Evolutionary conservation across 2,888 invertebrate genomes (phyloP).

Genomic region (Troides oblongomaculatus): DNA sequence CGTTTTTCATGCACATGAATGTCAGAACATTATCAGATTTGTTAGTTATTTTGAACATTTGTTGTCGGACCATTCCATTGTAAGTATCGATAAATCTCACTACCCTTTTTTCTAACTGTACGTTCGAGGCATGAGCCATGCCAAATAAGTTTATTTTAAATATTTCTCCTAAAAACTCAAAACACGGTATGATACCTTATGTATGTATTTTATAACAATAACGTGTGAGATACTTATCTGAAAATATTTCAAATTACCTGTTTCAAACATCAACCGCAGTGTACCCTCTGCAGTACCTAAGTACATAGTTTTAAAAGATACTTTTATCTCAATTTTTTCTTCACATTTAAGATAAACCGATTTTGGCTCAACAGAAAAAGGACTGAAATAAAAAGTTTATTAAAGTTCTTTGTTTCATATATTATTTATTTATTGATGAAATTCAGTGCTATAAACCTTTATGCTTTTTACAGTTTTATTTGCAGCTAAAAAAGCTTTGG

Average conservation of each 20-base stretch:
- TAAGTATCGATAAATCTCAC: slow-evolving; percentile 80
- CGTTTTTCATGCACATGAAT: slow-evolving; percentile 80
- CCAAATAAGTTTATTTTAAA: slow-evolving; percentile 67
- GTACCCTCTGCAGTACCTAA: slow-evolving; percentile 62
- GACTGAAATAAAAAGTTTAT: slow-evolving; percentile 48
- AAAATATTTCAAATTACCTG: slow-evolving; percentile 46
- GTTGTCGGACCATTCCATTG: slow-evolving; percentile 77
- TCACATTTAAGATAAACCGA: slow-evolving; percentile 72
- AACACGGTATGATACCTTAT: not conserved
- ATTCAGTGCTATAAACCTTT: no score
- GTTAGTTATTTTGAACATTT: slow-evolving; percentile 75
- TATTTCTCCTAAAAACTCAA: slow-evolving; percentile 62
- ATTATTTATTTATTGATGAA: no score
- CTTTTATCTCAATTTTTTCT: slow-evolving; percentile 68
- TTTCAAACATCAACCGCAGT: slow-evolving; percentile 58
- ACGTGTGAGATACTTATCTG: not conserved
- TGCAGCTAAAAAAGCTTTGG: no score
- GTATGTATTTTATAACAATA: not conserved
- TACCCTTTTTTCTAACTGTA: slow-evolving; percentile 72
- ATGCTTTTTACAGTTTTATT: no score
- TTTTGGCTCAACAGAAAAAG: slow-evolving; percentile 76
- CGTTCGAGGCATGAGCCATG: slow-evolving; percentile 64
- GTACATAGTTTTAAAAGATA: slow-evolving; percentile 74
- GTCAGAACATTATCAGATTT: slow-evolving; percentile 75
- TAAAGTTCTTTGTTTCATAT: no score